A percentile compares a stretch with the other conserved stretches of the same genome.
Evolutionary conservation across 2,888 invertebrate species (phyloP).

Genomic region (Brenthis ino): DNA sequence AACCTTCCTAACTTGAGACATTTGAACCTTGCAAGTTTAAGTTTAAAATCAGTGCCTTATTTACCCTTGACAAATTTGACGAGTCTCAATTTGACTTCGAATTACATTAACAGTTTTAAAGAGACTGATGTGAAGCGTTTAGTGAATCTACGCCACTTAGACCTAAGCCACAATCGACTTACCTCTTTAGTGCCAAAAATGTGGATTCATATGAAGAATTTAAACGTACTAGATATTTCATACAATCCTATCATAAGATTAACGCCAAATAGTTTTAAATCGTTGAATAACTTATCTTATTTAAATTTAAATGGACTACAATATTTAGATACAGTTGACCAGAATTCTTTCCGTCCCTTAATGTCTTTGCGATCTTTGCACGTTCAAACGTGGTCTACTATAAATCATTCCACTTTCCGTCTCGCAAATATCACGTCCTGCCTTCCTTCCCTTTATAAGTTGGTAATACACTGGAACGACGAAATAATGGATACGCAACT

Average conservation of each 20-base stretch:
- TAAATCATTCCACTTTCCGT: conserved; percentile 86
- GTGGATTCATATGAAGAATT: conserved; percentile 87
- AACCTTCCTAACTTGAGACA: conserved; percentile 91
- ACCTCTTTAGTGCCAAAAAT: conserved; percentile 88
- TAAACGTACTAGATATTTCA: conserved; percentile 90
- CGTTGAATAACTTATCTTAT: conserved; percentile 86
- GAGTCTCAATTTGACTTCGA: conserved; percentile 90
- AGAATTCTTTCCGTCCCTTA: conserved; percentile 87
- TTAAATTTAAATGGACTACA: conserved; percentile 89
- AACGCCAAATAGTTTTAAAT: conserved; percentile 86
- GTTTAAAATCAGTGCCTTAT: conserved; percentile 89
- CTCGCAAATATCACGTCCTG: conserved; percentile 87
- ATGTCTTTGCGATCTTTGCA: conserved; percentile 86
- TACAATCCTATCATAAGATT: conserved; percentile 91
- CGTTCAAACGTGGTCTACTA: conserved; percentile 88
- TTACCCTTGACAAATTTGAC: conserved; percentile 90
- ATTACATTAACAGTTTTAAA: conserved; percentile 87
- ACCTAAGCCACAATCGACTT: conserved; percentile 90
- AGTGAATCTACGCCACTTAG: conserved; percentile 86
- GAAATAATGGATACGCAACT: conserved; percentile 88
- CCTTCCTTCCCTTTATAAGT: conserved; percentile 87
- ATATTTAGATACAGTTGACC: conserved; percentile 88
- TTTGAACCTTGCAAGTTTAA: conserved; percentile 89
- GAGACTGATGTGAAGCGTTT: conserved; percentile 88
- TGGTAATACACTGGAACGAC: conserved; percentile 90